Conservation (phyloP, 2,888 invertebrate genomes). For the Melipona bicolor region DNA sequence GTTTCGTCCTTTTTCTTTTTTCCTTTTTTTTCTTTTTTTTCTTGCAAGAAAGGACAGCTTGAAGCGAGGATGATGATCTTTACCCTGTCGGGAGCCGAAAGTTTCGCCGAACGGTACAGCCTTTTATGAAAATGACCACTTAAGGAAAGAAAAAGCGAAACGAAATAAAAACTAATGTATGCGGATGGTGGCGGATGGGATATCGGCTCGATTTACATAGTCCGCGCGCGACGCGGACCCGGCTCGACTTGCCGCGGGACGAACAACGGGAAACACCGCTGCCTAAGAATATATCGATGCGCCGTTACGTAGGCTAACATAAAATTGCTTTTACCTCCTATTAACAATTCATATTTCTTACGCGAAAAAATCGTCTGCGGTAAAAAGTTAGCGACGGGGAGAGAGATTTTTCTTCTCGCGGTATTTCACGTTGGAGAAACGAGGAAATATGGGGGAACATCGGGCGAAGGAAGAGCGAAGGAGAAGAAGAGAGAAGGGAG, state of each 20-base stretch:
- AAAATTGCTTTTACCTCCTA: conserved; percentile 83
- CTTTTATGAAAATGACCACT: conserved; percentile 81
- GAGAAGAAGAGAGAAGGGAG: background rate
- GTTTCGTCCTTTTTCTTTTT: background rate
- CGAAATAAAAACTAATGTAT: conserved; percentile 82
- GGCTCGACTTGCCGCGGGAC: conserved; percentile 45
- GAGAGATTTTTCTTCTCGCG: conserved; percentile 72
- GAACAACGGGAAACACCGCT: conserved; percentile 56
- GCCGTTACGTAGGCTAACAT: conserved; percentile 81
- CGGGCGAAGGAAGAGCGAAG: background rate
- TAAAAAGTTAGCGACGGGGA: conserved; percentile 80
- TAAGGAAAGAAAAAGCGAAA: conserved; percentile 78
- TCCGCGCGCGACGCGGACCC: conserved; percentile 42
- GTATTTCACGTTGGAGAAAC: background rate
- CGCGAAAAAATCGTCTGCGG: conserved; percentile 77
- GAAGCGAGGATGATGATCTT: background rate
- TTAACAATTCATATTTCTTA: conserved; percentile 84
- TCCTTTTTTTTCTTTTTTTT: no score
- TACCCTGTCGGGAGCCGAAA: conserved; percentile 21
- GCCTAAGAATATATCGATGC: conserved; percentile 78
- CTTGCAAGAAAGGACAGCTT: background rate
- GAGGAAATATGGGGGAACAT: background rate
- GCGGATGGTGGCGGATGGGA: conserved; percentile 69
- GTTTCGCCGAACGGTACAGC: conserved; percentile 60
- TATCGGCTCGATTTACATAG: conserved; percentile 77